These are phyloP conservation scores for Rhipidura dahli DNA, from an alignment of 2,113 vertebrate species.

Conservation along the genomic window DNA sequence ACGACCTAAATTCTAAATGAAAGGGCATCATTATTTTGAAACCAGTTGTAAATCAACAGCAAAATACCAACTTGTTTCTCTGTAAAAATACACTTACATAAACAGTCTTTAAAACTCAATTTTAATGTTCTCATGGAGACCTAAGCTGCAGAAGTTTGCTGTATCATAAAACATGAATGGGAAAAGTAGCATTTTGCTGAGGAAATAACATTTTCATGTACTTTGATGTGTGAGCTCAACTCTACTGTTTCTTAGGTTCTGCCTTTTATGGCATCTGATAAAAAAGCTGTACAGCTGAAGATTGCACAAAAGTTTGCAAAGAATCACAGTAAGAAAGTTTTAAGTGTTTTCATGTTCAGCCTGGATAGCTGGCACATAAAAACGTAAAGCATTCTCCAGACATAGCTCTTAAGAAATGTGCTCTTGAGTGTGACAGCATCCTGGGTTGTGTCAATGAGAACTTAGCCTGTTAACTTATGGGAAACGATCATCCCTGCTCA, in stretches of 20 bases:
- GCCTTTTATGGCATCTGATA: neutral
- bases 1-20: neutral
- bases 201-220: neutral
- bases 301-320: neutral
- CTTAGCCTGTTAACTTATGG: neutral
- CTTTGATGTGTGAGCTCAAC: neutral
- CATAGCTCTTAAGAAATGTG: neutral
- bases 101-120: neutral
- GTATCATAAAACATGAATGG: neutral
- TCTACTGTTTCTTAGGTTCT: neutral
- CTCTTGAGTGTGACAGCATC: neutral
- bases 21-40: neutral
- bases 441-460: neutral
- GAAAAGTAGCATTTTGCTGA: neutral
- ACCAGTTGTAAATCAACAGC: neutral
- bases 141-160: neutral
- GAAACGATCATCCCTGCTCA: rapidly evolving
- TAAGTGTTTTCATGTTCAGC: neutral
- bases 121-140: conserved; percentile 22
- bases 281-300: neutral
- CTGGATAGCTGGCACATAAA: neutral
- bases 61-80: neutral
- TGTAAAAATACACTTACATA: neutral
- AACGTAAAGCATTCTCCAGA: neutral
- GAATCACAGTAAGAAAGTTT: neutral